Base-by-base conservation (phyloP, 1,140 invertebrate species). In the Heliconius hermathena region DNA sequence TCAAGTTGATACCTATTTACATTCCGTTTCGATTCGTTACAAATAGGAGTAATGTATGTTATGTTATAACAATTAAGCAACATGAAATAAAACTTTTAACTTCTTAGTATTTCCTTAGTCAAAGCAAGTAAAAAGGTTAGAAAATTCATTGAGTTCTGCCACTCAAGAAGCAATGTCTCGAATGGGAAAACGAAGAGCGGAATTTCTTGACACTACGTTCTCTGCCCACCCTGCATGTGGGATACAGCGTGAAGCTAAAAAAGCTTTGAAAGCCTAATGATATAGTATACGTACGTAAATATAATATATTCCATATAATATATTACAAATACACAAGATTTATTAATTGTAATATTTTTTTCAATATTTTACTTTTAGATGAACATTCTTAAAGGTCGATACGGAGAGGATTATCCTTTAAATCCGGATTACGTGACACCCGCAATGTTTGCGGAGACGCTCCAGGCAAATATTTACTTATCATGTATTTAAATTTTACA, bases 371-470 rank as follows among this genome's bases (percentile, higher is more conserved):
- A 75, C 81, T 78, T 73, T 26, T 80, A 66, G 60, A 77, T 77
- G 77, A 82, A 83, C 83, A 79, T 74, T 77, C 83, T 79, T 81
- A 80, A 84, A 83, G 79, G 79, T 83, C 81, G 74, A 83, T 82
- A 82, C 74, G 66, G 57, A 52, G 73, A 57, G 78, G 81, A 83
- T 84, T 84, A 84, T 84, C 83, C 80, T 81, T 57, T 83, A 83
- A 84, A 84, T 84, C 81, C 79, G 81, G 83, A 83, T 84, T 81
- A 83, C 83, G 83, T 83, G 80, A 84, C 81, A 80, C 82, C 81
- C 82, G 77, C 77, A 81, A 83, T 81, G 80, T 84, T 80, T 83
- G 81, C 74, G 41, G 66, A 81, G 78, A 73, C 52, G 73, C 33
- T 76, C 22, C 26, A 52, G 79, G 73, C 78, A 77, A 71, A 78